Percentiles rank a stretch among this genome's conserved stretches.
These are phyloP conservation scores for Rhagoletis zephyria DNA, from an alignment of 1,140 invertebrate species.

Conservation along the genomic window DNA sequence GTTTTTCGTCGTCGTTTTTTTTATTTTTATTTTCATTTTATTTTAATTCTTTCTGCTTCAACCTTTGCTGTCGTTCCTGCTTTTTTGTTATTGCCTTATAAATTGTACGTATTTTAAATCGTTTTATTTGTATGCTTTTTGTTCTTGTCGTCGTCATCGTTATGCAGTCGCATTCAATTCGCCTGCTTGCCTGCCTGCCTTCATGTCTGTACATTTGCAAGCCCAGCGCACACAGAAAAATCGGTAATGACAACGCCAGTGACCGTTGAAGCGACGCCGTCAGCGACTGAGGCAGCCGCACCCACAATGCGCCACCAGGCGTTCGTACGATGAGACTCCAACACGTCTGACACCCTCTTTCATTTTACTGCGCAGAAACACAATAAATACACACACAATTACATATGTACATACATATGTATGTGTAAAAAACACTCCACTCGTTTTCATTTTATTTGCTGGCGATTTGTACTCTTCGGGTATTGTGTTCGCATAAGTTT, in stretches of 20 bases:
- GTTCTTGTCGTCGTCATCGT: background rate
- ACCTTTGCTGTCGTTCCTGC: background rate
- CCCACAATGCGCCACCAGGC: slow-evolving; percentile 15
- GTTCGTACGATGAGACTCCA: background rate
- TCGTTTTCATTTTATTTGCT: background rate
- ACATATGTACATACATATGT: background rate
- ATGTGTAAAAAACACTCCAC: background rate
- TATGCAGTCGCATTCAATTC: background rate
- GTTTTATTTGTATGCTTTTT: slow-evolving; percentile 36
- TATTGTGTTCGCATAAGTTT: slow-evolving; percentile 4
- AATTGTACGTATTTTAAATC: slow-evolving; percentile 38
- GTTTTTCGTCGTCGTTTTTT: background rate
- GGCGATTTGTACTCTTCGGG: background rate
- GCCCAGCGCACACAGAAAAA: background rate
- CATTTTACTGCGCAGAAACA: slow-evolving; percentile 8
- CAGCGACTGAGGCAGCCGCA: slow-evolving; percentile 17
- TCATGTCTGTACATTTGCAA: background rate
- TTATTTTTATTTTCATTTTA: background rate
- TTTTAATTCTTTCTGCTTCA: background rate
- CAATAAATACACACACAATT: background rate
- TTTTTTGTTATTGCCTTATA: background rate
- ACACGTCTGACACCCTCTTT: slow-evolving; percentile 22
- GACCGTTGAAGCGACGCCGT: background rate
- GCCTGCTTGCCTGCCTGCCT: background rate
- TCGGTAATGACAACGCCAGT: background rate